Percentiles rank a stretch among this genome's conserved stretches.
Conservation (phyloP, 2,888 invertebrate species). For the Metallyticus violacea region DNA sequence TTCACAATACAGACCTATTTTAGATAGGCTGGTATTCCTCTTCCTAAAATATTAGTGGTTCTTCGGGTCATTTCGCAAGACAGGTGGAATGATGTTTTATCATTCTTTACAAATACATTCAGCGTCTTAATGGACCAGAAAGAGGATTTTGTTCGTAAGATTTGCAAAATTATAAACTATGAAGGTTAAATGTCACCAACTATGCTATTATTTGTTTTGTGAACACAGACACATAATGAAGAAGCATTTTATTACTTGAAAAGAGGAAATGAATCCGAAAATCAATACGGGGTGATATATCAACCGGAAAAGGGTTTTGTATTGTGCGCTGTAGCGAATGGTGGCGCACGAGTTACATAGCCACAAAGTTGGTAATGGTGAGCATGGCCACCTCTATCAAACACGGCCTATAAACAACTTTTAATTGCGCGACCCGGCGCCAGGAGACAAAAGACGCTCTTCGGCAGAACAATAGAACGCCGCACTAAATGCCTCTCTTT, state of each 20-base stretch:
- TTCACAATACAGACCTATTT: too few species aligned
- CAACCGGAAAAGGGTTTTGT: not conserved
- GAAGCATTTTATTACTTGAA: not conserved
- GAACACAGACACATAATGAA: too few species aligned
- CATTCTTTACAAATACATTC: too few species aligned
- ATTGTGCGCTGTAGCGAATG: not conserved
- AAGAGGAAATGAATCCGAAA: not conserved
- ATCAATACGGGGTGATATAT: not conserved
- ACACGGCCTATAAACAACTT: not conserved
- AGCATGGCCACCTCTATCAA: not conserved
- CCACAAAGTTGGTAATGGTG: not conserved
- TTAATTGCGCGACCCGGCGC: not conserved
- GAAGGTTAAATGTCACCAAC: too few species aligned
- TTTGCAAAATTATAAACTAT: too few species aligned
- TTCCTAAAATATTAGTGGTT: too few species aligned
- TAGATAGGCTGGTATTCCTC: too few species aligned
- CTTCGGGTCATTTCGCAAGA: too few species aligned
- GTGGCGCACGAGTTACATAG: not conserved
- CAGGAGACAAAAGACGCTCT: not conserved
- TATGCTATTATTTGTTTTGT: too few species aligned
- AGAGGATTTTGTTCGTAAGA: too few species aligned
- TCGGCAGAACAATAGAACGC: not conserved
- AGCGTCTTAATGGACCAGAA: too few species aligned
- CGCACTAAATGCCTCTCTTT: not conserved
- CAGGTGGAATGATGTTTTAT: too few species aligned